Base-by-base conservation (phyloP, 1,140 invertebrate species). In the Harlomillsia oculata region DNA sequence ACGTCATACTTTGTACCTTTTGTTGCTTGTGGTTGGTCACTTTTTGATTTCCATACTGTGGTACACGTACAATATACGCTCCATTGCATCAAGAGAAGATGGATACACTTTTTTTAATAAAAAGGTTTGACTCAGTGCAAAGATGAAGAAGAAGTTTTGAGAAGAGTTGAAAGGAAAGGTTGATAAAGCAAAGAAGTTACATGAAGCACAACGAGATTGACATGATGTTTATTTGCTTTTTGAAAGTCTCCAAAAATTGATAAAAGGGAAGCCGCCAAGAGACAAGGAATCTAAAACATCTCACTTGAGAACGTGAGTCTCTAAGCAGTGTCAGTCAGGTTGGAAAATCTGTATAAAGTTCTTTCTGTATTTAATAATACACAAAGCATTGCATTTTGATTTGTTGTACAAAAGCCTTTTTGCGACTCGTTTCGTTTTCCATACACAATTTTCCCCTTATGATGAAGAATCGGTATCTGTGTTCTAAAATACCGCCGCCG, bases 201-300 rank as follows among this genome's bases (percentile, higher is more conserved):
- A n/a, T n/a, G 43, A 53, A 41, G 51, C 28, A 37, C 32, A 20
- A 21, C 14, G 16, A 61, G 59, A 61, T 56, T 61, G 53, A 61
- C 59, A 56, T 28, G 20, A 43, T 61, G 59, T 61, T 61, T 61
- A 61, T 61, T 61, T 61, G 53, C 53, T 56, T 53, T 53, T 56
- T 52, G 53, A 41, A 41, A 40, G 28, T 48, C 45, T 53, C 53
- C 39, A 51, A 45, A 60, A 60, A 55, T 54, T 53, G 46, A 48
- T 60, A 51, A 55, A 59, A 51, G 30, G 41, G 43, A 55, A 53
- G 51, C 51, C 52, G 53, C 48, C 16, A n/a, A 16, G 48, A 14
- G 20, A 30, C n/a, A n/a, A 14, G 51, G 51, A 53, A 53, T 53
- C 26, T 18, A 29, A 40, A 43, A 39, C 39, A 53, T 53, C 37